phyloP scores from a whole-genome alignment of 53 echinoderm and acorn worm genomes.

The Hippasteria phrygiana region DNA sequence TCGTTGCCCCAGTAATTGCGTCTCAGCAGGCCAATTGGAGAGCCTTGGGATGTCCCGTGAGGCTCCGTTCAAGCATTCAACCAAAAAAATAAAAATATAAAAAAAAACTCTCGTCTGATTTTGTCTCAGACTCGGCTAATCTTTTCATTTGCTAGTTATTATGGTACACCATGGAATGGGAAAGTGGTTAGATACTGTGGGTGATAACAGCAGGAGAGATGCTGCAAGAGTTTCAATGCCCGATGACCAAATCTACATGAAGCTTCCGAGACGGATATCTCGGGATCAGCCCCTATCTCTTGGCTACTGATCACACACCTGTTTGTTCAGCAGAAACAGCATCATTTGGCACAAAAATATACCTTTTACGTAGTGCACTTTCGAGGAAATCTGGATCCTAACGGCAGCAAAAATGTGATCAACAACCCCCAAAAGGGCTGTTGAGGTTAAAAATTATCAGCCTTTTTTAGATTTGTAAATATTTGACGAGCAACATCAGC shows the following conservation, averaged over 20 bases:
- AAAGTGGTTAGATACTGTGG: not conserved
- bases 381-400: too few relatives aligned
- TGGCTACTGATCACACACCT: not conserved
- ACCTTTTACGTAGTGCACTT: too few relatives aligned
- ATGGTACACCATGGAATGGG: not conserved
- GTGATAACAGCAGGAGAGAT: not conserved
- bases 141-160: not conserved
- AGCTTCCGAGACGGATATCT: not conserved
- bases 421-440: too few relatives aligned
- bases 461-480: too few relatives aligned
- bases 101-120: too few relatives aligned
- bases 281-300: too few relatives aligned
- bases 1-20: not conserved
- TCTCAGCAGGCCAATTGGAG: slow-evolving; percentile 34
- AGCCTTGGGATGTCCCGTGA: slow-evolving; percentile 7
- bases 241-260: not conserved
- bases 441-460: too few relatives aligned
- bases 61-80: not conserved
- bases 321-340: not conserved
- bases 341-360: too few relatives aligned
- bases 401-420: too few relatives aligned
- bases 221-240: too few relatives aligned
- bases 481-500: too few relatives aligned
- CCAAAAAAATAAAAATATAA: too few relatives aligned
- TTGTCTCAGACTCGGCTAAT: not conserved